Conservation (phyloP, 2,797 vertebrate genomes). For the Diceros bicornis region DNA sequence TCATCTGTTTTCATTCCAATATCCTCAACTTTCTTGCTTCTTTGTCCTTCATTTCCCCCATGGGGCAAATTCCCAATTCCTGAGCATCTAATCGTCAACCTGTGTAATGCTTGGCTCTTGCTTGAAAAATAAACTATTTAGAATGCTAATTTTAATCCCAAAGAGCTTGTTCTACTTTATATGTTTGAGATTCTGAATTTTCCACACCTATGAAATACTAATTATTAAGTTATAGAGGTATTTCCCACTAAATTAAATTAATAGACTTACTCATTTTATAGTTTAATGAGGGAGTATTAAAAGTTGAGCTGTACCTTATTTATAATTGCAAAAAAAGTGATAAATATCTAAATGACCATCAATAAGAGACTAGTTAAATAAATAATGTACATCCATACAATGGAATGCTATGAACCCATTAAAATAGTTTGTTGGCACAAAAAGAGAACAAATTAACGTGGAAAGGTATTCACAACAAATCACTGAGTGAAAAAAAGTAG, state of each 20-base stretch:
- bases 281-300: constrained; percentile 81
- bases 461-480: constrained; percentile 14
- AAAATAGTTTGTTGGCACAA: constrained; percentile 59
- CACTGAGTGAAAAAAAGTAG: constrained; percentile 16
- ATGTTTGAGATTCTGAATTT: constrained; percentile 82
- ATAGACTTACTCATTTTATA: constrained; percentile 84
- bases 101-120: constrained; percentile 86
- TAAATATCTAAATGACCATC: constrained; percentile 75
- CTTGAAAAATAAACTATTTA: not conserved
- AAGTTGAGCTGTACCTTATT: constrained; percentile 73
- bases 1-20: constrained; percentile 32
- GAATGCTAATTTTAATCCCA: constrained; percentile 83
- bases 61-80: constrained; percentile 70
- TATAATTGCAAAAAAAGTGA: constrained; percentile 71
- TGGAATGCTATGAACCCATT: constrained; percentile 53
- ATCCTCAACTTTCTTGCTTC: not conserved
- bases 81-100: constrained; percentile 80
- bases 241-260: constrained; percentile 85
- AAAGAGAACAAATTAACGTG: constrained; percentile 66
- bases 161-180: constrained; percentile 81
- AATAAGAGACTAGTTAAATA: constrained; percentile 70
- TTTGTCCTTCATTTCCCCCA: constrained; percentile 56
- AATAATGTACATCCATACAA: constrained; percentile 36
- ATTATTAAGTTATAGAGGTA: constrained; percentile 83
- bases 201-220: constrained; percentile 84